Percentiles rank a stretch among this genome's conserved stretches.
Conservation (phyloP, 2,888 invertebrate species). For the Leptodirus hochenwartii region DNA sequence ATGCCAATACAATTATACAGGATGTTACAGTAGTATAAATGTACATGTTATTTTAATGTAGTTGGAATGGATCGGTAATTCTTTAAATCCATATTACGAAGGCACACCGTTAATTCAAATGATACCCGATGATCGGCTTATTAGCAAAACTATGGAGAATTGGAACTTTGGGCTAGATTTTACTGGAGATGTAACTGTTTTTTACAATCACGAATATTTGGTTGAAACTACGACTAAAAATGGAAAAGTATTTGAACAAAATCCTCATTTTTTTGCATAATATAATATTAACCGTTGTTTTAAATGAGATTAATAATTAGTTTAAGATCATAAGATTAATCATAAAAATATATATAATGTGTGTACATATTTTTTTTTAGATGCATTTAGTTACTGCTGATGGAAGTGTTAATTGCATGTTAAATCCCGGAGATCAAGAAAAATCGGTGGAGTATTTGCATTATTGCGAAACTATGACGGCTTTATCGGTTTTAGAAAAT, state of each 20-base stretch:
- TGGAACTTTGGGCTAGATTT: constrained; percentile 80
- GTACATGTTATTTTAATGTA: constrained; percentile 20
- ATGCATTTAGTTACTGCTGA: constrained; percentile 71
- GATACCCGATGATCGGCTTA: constrained; percentile 75
- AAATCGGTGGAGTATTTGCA: constrained; percentile 56
- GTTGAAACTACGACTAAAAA: constrained; percentile 30
- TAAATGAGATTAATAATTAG: neutral
- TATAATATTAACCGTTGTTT: constrained; percentile 6
- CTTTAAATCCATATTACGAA: constrained; percentile 84
- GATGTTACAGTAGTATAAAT: too few relatives aligned
- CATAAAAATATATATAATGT: neutral
- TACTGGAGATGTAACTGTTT: constrained; percentile 67
- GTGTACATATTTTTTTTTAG: constrained; percentile 23
- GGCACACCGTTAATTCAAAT: constrained; percentile 52
- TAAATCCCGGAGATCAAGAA: constrained; percentile 77
- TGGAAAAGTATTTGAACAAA: constrained; percentile 27
- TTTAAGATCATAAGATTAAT: neutral
- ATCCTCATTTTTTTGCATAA: neutral
- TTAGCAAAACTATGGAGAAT: constrained; percentile 52
- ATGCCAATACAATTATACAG: too few relatives aligned
- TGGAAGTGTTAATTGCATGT: constrained; percentile 81
- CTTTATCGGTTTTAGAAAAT: constrained; percentile 45
- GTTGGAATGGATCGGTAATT: constrained; percentile 78
- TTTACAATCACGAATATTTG: constrained; percentile 47
- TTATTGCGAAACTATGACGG: constrained; percentile 66